These are phyloP conservation scores for Bombus pascuorum DNA, from an alignment of 1,140 invertebrate genomes.

Conservation along the genomic window DNA sequence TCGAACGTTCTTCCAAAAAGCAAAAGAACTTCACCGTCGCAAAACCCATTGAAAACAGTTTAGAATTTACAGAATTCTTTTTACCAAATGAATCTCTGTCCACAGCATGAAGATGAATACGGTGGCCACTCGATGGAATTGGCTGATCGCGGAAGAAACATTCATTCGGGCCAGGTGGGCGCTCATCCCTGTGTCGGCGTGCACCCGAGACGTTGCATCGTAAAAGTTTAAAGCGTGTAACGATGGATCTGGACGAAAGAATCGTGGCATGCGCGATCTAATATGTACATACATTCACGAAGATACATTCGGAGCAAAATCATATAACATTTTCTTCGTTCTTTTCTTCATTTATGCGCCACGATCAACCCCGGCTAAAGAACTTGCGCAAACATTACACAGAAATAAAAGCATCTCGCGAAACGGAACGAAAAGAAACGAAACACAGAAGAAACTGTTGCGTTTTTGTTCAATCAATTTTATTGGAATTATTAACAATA, in stretches of 20 bases:
- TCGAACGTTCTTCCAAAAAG: background rate
- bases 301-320: slow-evolving; percentile 53
- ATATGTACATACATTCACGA: slow-evolving; percentile 29
- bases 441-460: background rate
- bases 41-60: background rate
- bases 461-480: slow-evolving; percentile 42
- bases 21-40: no score
- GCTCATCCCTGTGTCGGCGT: slow-evolving; percentile 28
- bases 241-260: slow-evolving; percentile 60
- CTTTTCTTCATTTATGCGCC: background rate
- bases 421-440: background rate
- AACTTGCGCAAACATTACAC: background rate
- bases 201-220: slow-evolving; percentile 50
- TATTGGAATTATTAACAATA: slow-evolving; percentile 54
- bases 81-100: background rate
- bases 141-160: background rate
- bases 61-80: background rate
- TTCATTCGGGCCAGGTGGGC: no score
- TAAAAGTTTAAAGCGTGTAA: slow-evolving; percentile 52
- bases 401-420: background rate
- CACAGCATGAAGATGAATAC: background rate
- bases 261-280: slow-evolving; percentile 57
- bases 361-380: slow-evolving; percentile 52
- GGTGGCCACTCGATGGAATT: background rate
- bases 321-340: slow-evolving; percentile 18